Evolutionary conservation across 2,888 invertebrate genomes (phyloP).

Genomic region (Stomorhina lunata): DNA sequence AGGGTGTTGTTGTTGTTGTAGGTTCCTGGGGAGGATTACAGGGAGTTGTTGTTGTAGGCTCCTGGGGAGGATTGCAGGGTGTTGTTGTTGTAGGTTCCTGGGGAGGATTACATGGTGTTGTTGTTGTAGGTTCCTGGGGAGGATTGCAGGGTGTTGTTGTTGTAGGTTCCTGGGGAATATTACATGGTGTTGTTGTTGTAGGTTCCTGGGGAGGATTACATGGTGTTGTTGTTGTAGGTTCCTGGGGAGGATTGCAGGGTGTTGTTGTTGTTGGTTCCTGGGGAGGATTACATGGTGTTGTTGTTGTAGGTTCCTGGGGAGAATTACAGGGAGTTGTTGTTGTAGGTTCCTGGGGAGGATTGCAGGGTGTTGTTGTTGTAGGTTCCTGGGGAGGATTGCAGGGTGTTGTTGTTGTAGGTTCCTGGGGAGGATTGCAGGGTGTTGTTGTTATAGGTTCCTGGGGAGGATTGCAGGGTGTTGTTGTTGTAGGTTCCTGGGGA

Average conservation of each 20-base stretch:
- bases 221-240: not conserved
- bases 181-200: not conserved
- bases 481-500: not conserved
- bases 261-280: not conserved
- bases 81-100: too few species aligned
- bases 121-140: not conserved
- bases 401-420: not conserved
- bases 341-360: not conserved
- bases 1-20: not conserved
- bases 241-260: too few species aligned
- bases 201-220: not conserved
- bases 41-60: not conserved
- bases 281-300: not conserved
- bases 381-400: not conserved
- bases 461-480: constrained; percentile 9
- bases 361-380: not conserved
- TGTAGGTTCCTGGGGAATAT: not conserved
- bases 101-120: not conserved
- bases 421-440: not conserved
- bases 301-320: not conserved
- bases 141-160: not conserved
- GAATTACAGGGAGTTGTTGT: not conserved
- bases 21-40: not conserved
- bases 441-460: too few species aligned
- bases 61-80: not conserved